These are phyloP conservation scores for Oxyruncus cristatus DNA, from an alignment of 2,113 vertebrate species.

Conservation along the genomic window DNA sequence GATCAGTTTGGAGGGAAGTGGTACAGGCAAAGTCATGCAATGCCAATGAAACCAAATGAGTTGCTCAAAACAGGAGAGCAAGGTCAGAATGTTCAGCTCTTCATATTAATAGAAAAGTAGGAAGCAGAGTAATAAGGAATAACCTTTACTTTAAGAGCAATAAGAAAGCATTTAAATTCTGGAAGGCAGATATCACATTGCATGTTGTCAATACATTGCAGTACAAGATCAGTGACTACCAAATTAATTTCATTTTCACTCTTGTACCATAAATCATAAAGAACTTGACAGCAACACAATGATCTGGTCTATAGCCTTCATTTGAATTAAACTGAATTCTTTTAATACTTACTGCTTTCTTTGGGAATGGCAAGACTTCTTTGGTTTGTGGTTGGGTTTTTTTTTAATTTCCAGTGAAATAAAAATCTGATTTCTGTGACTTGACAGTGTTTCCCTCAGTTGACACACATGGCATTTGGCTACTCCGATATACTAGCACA, in stretches of 20 bases:
- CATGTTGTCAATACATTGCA: background rate
- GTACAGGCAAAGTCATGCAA: background rate
- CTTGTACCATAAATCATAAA: slow-evolving; percentile 21
- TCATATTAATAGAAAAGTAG: background rate
- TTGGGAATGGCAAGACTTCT: background rate
- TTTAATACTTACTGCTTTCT: background rate
- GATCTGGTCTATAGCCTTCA: background rate
- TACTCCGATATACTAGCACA: background rate
- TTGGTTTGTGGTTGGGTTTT: background rate
- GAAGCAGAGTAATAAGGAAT: background rate
- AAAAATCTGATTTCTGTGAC: background rate
- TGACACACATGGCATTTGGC: background rate
- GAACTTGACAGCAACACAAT: background rate
- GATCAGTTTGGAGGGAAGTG: background rate
- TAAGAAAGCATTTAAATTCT: background rate
- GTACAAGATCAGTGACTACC: slow-evolving; percentile 35
- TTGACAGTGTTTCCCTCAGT: background rate
- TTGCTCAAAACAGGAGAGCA: background rate
- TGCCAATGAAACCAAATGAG: background rate
- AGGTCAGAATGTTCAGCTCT: background rate
- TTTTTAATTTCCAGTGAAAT: background rate
- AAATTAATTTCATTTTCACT: slow-evolving; percentile 30
- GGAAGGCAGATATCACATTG: background rate
- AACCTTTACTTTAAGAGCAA: background rate
- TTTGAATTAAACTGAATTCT: background rate